A percentile compares a stretch with the other conserved stretches of the same genome.
Evolutionary conservation across 2,888 invertebrate genomes (phyloP).

Genomic region (Lampropteryx suffumata): DNA sequence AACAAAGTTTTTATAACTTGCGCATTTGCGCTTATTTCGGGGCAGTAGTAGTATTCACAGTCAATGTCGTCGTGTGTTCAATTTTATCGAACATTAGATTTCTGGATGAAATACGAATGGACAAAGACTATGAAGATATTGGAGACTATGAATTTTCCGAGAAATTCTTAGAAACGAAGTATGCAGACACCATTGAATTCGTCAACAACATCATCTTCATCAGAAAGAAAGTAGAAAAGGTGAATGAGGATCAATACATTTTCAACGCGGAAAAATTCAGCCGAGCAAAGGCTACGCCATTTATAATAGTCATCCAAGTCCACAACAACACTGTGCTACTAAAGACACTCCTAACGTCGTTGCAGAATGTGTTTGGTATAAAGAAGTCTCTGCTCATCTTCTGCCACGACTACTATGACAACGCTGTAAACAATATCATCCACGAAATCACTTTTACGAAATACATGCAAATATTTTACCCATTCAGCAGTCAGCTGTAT

Average conservation of each 20-base stretch:
- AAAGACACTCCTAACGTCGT: conserved; percentile 40
- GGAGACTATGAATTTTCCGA: conserved; percentile 23
- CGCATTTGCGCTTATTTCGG: neutral
- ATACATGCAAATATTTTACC: conserved; percentile 51
- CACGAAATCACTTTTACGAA: conserved; percentile 38
- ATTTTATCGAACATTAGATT: conserved; percentile 26
- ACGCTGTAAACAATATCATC: conserved; percentile 38
- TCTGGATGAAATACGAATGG: conserved; percentile 31
- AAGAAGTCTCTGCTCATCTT: conserved; percentile 45
- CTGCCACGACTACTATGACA: conserved; percentile 40
- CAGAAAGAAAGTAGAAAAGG: conserved; percentile 36
- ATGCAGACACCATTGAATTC: conserved; percentile 12
- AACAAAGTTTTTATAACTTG: neutral
- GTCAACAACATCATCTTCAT: conserved; percentile 30
- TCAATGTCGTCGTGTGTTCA: conserved; percentile 16
- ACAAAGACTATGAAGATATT: conserved; percentile 28
- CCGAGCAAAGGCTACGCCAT: conserved; percentile 11
- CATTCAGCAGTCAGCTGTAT: conserved; percentile 48
- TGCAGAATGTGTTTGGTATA: conserved; percentile 43
- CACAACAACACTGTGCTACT: conserved; percentile 43
- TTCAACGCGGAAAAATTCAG: conserved; percentile 33
- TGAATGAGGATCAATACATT: conserved; percentile 42
- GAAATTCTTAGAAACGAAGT: conserved; percentile 19
- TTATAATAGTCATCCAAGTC: conserved; percentile 51
- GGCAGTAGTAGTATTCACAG: neutral